These are phyloP conservation scores for Aphelocoma californica DNA, from an alignment of 2,797 vertebrate genomes.

Conservation along the genomic window DNA sequence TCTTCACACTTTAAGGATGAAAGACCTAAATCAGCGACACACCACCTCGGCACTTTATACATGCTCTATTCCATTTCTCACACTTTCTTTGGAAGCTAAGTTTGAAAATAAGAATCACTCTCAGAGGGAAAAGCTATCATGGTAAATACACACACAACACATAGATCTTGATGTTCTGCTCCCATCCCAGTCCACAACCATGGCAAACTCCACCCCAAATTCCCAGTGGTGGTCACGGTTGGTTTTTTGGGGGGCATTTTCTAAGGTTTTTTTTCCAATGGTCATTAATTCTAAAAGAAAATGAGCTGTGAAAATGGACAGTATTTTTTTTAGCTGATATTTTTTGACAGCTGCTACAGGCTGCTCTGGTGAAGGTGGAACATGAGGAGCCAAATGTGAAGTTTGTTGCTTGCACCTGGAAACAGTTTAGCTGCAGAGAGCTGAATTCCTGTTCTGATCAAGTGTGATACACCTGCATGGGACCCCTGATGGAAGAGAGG, in stretches of 20 bases:
- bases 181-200: neutral
- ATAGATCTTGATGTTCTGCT: neutral
- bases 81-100: neutral
- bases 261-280: neutral
- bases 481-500: neutral
- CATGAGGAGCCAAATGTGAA: neutral
- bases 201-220: neutral
- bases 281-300: neutral
- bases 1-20: neutral
- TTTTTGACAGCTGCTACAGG: neutral
- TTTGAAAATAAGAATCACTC: neutral
- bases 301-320: neutral
- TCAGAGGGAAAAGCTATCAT: neutral
- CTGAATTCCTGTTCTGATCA: neutral
- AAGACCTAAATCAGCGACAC: neutral
- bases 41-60: neutral
- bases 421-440: neutral
- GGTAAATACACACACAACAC: neutral
- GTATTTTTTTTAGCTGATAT: neutral
- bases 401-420: neutral
- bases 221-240: rapidly evolving
- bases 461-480: neutral
- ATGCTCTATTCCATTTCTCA: neutral
- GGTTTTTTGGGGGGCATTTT: neutral
- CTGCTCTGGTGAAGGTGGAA: neutral